Conservation (phyloP, 2,797 vertebrate species). For the Pelochelys cantorii region DNA sequence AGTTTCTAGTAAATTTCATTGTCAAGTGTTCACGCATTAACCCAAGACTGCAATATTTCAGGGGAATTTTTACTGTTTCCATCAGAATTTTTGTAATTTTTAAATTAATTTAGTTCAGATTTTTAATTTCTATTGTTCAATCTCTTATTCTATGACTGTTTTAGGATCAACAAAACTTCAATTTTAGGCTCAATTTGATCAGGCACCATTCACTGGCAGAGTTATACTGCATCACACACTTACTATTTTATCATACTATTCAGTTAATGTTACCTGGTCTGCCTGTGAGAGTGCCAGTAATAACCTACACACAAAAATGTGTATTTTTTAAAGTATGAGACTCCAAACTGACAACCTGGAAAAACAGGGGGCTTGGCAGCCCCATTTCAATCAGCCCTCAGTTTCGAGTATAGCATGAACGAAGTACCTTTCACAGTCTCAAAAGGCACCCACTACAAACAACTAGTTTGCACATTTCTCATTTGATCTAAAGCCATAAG, state of each 20-base stretch:
- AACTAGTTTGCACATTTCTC: constrained; percentile 52
- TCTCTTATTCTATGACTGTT: neutral
- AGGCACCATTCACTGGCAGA: neutral
- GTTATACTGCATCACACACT: neutral
- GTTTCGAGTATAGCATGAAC: constrained; percentile 24
- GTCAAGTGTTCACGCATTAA: neutral
- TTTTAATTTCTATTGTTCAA: neutral
- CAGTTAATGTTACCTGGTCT: neutral
- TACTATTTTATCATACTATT: neutral
- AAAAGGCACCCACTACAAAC: constrained; percentile 11
- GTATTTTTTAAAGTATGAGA: neutral
- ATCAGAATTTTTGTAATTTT: neutral
- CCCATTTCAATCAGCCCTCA: neutral
- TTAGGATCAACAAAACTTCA: neutral
- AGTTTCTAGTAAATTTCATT: neutral
- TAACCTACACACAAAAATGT: neutral
- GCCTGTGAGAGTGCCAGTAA: neutral
- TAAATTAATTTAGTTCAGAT: no score
- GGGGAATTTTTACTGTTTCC: neutral
- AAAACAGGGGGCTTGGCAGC: constrained; percentile 25
- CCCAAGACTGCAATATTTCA: neutral
- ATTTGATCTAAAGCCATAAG: constrained; percentile 19
- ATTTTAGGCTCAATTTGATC: neutral
- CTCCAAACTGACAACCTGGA: neutral
- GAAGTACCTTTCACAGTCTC: constrained; percentile 3